Evolutionary conservation across 2,113 vertebrate genomes (phyloP).

Genomic region (Phocoena sinus): DNA sequence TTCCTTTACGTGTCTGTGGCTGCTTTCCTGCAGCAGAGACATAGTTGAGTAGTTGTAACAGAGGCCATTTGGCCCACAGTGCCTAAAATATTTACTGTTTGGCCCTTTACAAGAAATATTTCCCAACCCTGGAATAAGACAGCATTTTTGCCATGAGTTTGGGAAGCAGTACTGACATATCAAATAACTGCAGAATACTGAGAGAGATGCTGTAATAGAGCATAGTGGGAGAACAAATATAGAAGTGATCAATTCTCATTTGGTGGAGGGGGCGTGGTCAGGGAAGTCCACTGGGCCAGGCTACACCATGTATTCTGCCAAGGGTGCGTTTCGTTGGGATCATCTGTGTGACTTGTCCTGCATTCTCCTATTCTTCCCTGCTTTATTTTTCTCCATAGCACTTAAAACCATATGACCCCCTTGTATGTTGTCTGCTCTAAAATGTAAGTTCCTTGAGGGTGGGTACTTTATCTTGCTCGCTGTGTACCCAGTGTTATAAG

Average conservation of each 20-base stretch:
- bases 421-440: background rate
- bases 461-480: background rate
- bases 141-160: slow-evolving; percentile 21
- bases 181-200: background rate
- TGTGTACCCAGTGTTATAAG: background rate
- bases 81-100: background rate
- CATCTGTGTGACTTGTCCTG: background rate
- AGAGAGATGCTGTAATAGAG: background rate
- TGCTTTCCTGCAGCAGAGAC: background rate
- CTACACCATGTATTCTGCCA: background rate
- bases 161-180: background rate
- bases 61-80: background rate
- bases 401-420: background rate
- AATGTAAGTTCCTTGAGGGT: background rate
- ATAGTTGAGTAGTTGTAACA: background rate
- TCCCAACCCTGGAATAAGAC: background rate
- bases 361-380: background rate
- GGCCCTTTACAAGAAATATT: background rate
- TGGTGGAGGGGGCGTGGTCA: background rate
- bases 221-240: background rate
- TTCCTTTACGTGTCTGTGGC: background rate
- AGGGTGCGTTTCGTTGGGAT: background rate
- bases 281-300: background rate
- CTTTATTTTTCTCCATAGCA: background rate
- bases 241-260: background rate